Base-by-base conservation (phyloP, 2,888 invertebrate species). In the Agrilus mali region DNA sequence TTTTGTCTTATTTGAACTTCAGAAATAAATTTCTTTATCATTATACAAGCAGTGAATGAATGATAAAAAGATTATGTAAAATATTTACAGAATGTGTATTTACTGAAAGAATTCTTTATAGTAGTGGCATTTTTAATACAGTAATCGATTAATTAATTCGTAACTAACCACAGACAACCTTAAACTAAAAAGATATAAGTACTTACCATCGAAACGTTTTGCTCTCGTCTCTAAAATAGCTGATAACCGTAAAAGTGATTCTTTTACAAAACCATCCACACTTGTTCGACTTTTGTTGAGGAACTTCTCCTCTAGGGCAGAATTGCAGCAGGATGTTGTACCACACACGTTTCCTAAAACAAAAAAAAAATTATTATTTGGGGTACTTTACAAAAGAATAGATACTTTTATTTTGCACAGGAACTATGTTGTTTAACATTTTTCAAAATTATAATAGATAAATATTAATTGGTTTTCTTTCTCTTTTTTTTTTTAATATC, bases 131-230 rank as follows among this genome's bases (percentile, higher is more conserved):
- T n/a, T n/a, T n/a, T n/a, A n/a, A n/a, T n/a, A n/a, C n/a, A n/a
- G n/a, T n/a, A n/a, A n/a, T n/a, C n/a, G n/a, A n/a, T n/a, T n/a
- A n/a, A n/a, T n/a, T n/a, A n/a, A n/a, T n/a, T n/a, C n/a, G n/a
- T n/a, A n/a, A n/a, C n/a, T n/a, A n/a, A n/a, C n/a, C n/a, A n/a
- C n/a, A n/a, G n/a, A n/a, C n/a, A n/a, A n/a, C n/a, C n/a, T n/a
- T n/a, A n/a, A n/a, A n/a, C n/a, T n/a, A n/a, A n/a, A n/a, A n/a
- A n/a, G n/a, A n/a, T n/a, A n/a, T n/a, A n/a, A n/a, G n/a, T n/a
- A 75, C 83, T 82, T 68, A 92, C 92, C 83, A 65, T 93, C 88
- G 68, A 93, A 90, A 65, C 82, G 82, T 58, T 75, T 76, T 35
- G 87, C 86, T 61, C 87, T 77, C 52, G 79, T 78, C 41, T 78